phyloP scores from a whole-genome alignment of 1,140 invertebrate species.

The Hermetia illucens region DNA sequence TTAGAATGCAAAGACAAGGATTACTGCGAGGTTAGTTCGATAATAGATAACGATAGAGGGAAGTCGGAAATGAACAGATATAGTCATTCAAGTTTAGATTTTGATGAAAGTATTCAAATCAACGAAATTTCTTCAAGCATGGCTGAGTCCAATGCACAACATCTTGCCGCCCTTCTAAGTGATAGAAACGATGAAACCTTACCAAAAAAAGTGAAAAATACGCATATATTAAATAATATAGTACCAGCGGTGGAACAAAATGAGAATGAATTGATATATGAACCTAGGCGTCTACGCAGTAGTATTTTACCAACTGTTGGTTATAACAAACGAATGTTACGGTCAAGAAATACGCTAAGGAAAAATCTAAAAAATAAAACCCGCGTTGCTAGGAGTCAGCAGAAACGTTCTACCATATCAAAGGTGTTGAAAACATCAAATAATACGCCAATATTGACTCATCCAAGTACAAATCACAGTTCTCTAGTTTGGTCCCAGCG shows the following conservation, averaged over 20 bases:
- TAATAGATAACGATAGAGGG: background rate
- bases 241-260: background rate
- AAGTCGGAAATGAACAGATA: background rate
- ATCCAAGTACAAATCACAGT: background rate
- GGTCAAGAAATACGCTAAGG: background rate
- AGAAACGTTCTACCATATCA: background rate
- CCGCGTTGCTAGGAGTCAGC: background rate
- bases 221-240: background rate
- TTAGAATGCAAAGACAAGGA: too few species aligned
- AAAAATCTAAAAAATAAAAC: background rate
- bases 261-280: background rate
- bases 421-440: background rate
- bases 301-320: background rate
- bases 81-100: background rate
- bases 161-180: background rate
- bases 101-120: slow-evolving; percentile 38
- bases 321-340: slow-evolving; percentile 2
- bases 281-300: background rate
- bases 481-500: background rate
- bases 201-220: background rate
- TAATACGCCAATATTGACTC: background rate
- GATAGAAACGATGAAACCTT: background rate
- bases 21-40: background rate
- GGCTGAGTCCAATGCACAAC: background rate
- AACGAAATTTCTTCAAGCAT: slow-evolving; percentile 41